Base-by-base conservation (phyloP, 2,797 vertebrate genomes). In the Pseudomugil tenellus region DNA sequence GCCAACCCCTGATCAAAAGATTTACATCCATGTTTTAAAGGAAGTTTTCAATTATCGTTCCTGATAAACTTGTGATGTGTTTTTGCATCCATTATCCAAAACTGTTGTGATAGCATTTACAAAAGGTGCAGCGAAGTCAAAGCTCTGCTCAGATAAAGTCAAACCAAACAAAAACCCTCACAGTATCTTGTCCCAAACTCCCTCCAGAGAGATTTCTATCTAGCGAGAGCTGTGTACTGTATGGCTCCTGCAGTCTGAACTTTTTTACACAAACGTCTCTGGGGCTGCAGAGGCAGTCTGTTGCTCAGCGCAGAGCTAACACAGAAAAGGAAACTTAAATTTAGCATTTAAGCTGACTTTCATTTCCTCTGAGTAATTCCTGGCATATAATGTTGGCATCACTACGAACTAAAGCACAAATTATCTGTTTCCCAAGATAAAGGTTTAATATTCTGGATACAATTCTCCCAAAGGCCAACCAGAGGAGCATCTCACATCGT, bases 201-300 rank as follows among this genome's bases (percentile, higher is more conserved):
- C 7, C 59, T 68, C 58, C 54, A 16, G 23, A n/a, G 41, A 79
- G 73, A 73, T 69, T 58, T 48, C 21, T 43, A 32, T 79, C 37
- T 10, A 19, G 28, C 8, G 60, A 23, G 34, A 59, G 49, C 60
- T 52, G 62, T 51, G 61, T 5, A 32, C 28, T 13, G 10, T 39
- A 48, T 55, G 66, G 61, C 75, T 71, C 58, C 70, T 53, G 67
- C 61, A 59, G 58, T 31, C 60, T 78, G 52, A 1, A 1, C 51
- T 51, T 72, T 68, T 68, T 75, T 63, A 32, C 55, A 51, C 68
- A 68, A 62, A 53, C 59, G 58, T 65, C 46, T 49, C 29, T 21
- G 21, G 49, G 43, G 37, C 53, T 59, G 51, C 58, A 70, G 25
- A 70, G 32, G 26, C 29, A 28, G 35, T 34, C 49, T 21, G 39